A percentile compares a stretch with the other conserved stretches of the same genome.
Conservation (phyloP, 2,797 vertebrate genomes). For the Fistularia tabacaria region DNA sequence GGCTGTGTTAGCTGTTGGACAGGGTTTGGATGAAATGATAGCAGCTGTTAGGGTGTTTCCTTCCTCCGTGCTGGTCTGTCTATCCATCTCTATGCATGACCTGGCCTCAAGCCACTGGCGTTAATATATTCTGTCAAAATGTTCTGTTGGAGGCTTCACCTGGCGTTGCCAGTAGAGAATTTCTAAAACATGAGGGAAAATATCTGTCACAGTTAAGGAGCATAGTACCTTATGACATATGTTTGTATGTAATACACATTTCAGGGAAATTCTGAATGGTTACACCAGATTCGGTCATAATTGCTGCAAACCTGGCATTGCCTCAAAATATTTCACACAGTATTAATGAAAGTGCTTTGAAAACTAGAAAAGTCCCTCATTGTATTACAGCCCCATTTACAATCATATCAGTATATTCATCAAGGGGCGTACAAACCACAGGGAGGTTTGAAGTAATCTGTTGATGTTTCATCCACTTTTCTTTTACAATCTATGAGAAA, state of each 20-base stretch:
- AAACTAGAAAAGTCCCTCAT: conserved; percentile 48
- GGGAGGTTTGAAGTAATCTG: conserved; percentile 51
- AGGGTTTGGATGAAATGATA: conserved; percentile 23
- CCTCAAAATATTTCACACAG: not conserved
- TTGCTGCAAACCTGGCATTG: conserved; percentile 1
- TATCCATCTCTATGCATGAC: conserved; percentile 1
- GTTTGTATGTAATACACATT: too few species aligned
- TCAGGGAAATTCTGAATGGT: not conserved
- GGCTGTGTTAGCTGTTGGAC: conserved; percentile 5
- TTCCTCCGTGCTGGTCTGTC: conserved; percentile 18
- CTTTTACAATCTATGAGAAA: conserved; percentile 27
- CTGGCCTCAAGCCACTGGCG: not conserved
- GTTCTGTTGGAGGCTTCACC: conserved; percentile 1
- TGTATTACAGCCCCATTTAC: conserved; percentile 30
- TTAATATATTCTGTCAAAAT: not conserved
- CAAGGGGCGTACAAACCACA: conserved; percentile 31
- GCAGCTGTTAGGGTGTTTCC: conserved; percentile 34
- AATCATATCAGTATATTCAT: conserved; percentile 41
- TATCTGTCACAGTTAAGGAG: not conserved
- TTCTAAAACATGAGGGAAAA: too few species aligned
- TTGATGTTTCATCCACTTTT: conserved; percentile 53
- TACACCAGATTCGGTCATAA: not conserved
- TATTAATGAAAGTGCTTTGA: conserved; percentile 7
- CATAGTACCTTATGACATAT: too few species aligned
- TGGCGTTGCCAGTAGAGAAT: not conserved